A percentile compares a stretch with the other conserved stretches of the same genome.
These are phyloP conservation scores for Stegostoma tigrinum DNA, from an alignment of 2,113 vertebrate genomes.

Conservation along the genomic window DNA sequence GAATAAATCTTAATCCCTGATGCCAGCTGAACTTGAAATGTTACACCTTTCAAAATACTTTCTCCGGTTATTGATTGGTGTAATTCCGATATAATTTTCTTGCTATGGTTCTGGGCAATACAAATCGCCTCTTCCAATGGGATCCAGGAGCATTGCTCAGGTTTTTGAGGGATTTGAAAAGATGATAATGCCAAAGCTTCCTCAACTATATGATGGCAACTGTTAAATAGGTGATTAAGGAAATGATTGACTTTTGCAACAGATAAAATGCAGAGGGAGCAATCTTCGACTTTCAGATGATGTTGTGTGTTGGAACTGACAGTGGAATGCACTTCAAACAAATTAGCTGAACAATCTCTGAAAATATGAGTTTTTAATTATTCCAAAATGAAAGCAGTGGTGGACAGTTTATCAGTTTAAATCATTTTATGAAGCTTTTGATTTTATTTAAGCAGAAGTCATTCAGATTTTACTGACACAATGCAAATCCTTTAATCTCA, in stretches of 20 bases:
- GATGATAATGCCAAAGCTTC: slow-evolving; percentile 12
- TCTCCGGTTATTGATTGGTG: slow-evolving; percentile 18
- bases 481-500: not conserved
- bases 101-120: slow-evolving; percentile 4
- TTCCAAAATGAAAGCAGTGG: not conserved
- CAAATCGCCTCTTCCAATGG: slow-evolving; percentile 30
- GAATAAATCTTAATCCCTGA: slow-evolving; percentile 1
- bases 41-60: not conserved
- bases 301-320: too few species aligned
- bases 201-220: not conserved
- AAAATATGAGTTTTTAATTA: not conserved
- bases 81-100: slow-evolving; percentile 31
- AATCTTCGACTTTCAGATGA: not conserved
- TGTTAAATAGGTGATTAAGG: slow-evolving; percentile 19
- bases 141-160: slow-evolving; percentile 26
- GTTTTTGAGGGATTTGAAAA: slow-evolving; percentile 18
- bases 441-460: not conserved
- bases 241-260: not conserved
- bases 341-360: not conserved
- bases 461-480: not conserved
- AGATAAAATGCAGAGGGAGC: slow-evolving; percentile 5
- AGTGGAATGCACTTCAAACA: not conserved
- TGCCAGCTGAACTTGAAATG: slow-evolving; percentile 12
- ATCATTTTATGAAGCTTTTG: not conserved
- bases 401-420: not conserved